phyloP scores from a whole-genome alignment of 2,113 vertebrate genomes.

The Plestiodon gilberti region DNA sequence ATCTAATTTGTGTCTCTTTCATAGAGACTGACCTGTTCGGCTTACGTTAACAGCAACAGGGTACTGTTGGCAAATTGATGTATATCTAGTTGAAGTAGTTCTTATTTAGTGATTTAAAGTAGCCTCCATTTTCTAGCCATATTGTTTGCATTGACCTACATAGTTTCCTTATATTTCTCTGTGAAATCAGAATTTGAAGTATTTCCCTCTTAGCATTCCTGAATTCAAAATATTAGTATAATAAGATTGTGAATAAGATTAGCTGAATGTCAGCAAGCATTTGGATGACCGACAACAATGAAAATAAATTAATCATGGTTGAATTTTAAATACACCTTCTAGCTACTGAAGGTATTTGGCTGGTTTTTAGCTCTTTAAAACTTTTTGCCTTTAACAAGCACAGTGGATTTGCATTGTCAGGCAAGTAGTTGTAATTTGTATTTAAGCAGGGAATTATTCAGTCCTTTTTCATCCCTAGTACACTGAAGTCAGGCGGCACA shows the following conservation, averaged over 20 bases:
- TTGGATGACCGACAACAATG: constrained; percentile 31
- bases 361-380: constrained; percentile 22
- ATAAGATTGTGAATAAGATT: constrained; percentile 42
- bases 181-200: constrained; percentile 51
- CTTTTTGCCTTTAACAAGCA: constrained; percentile 9
- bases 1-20: neutral
- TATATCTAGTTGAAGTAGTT: neutral
- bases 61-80: neutral
- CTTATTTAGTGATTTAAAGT: constrained; percentile 34
- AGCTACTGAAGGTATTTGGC: constrained; percentile 38
- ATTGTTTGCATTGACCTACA: neutral
- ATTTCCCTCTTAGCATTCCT: constrained; percentile 48
- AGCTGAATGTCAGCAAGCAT: constrained; percentile 48
- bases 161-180: constrained; percentile 65
- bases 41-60: neutral
- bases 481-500: neutral
- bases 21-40: neutral
- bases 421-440: neutral
- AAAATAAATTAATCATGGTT: constrained; percentile 36
- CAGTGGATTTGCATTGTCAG: constrained; percentile 15
- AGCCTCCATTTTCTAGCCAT: neutral
- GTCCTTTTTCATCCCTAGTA: neutral
- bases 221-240: constrained; percentile 50
- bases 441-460: constrained; percentile 20
- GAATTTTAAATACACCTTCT: constrained; percentile 51